phyloP scores from a whole-genome alignment of 1,140 invertebrate species.

The Portunus trituberculatus region DNA sequence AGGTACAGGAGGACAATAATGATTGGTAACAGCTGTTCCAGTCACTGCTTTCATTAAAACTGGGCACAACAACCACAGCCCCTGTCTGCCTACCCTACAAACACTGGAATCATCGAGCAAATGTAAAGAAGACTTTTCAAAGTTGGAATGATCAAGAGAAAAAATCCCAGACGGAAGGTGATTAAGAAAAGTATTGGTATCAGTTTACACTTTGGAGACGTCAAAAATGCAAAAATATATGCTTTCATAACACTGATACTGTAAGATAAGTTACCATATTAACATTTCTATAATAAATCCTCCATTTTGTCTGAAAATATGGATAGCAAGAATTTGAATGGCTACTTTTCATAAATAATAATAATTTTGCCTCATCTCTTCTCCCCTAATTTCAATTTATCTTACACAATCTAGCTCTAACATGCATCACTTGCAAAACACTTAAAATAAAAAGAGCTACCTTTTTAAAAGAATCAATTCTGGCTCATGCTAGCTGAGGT shows the following conservation, averaged over 20 bases:
- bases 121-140: conserved; percentile 71
- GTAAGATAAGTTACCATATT: conserved; percentile 73
- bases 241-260: conserved; percentile 77
- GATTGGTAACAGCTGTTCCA: conserved; percentile 74
- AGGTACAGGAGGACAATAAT: conserved; percentile 74
- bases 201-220: conserved; percentile 76
- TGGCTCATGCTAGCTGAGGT: conserved; percentile 76
- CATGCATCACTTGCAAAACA: conserved; percentile 76
- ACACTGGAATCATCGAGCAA: conserved; percentile 75
- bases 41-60: conserved; percentile 72
- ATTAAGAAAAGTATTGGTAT: conserved; percentile 74
- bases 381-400: conserved; percentile 73
- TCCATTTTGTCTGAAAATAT: conserved; percentile 75
- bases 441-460: conserved; percentile 75
- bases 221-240: conserved; percentile 78
- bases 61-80: conserved; percentile 75
- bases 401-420: conserved; percentile 76
- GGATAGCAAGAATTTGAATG: conserved; percentile 70
- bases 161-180: conserved; percentile 65
- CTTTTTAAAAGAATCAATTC: conserved; percentile 73
- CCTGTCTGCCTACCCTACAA: conserved; percentile 76
- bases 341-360: conserved; percentile 71
- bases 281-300: conserved; percentile 73
- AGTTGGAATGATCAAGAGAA: conserved; percentile 76
- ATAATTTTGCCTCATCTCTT: conserved; percentile 74